Evolutionary conservation across 35 echinoderm and acorn worm species (phyloP), one percentile per base, ranked within the genome.

Genomic region (Chiridota heheva): DNA sequence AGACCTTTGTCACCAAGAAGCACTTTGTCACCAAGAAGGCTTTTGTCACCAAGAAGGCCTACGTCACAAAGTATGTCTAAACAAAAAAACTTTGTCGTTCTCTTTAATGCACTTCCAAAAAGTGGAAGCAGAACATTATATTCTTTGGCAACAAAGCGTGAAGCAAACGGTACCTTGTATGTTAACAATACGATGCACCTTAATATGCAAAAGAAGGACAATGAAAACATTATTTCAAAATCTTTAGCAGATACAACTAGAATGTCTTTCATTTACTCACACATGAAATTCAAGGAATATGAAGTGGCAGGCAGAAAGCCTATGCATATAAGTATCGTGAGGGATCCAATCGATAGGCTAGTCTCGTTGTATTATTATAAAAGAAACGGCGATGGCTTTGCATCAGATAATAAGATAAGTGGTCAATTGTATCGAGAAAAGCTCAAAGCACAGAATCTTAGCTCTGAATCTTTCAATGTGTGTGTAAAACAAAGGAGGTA

Each of bases 281-380:
- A 71, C 24, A 36, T 71, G n/a, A 71, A 43, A 42, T 71, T 71
- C 45, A 7, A 42, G 13, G 22, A 71, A 24, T 71, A 42, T 71
- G 67, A 7, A 16, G 1, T 18, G 1, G 67, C 40, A 3, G 24
- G 29, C 40, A 42, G 24, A 71, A 40, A 15, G n/a, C 67, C 67
- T 5, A 71, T 71, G 38, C 45, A 71, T 42, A 24, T 71, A 42
- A 71, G 67, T 71, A 71, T 71, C 38, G 45, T 71, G 45, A 36
- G 67, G 37, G 67, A 71, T 71, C 67, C 67, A 27, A 71, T 71
- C 8, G 67, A 71, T 22, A 36, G 67, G 20, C 67, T 71, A 17
- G 39, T 42, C 20, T 71, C 67, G 1, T 42, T 42, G n/a, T 71
- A 71, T 42, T 71, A 71, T 42, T 71, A 42, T 42, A 71, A 71